A percentile compares a stretch with the other conserved stretches of the same genome.
phyloP scores from a whole-genome alignment of 2,888 invertebrate genomes.

The Callosobruchus maculatus region DNA sequence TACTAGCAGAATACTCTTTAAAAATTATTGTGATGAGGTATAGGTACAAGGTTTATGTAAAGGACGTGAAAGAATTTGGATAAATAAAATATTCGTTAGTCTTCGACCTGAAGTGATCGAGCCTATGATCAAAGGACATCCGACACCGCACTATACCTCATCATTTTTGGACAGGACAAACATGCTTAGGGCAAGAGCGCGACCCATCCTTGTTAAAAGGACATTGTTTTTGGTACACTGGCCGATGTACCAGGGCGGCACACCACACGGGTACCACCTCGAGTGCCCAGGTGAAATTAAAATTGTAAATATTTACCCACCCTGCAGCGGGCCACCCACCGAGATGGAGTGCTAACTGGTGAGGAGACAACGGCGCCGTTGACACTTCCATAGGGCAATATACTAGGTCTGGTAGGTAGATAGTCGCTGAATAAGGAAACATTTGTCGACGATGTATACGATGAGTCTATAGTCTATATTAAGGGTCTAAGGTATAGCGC shows the following conservation, averaged over 20 bases:
- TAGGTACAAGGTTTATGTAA: neutral
- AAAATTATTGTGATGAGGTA: too few relatives aligned
- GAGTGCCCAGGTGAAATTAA: conserved; percentile 41
- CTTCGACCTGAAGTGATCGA: neutral
- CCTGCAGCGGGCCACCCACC: conserved; percentile 36
- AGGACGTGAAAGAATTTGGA: neutral
- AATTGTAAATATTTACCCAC: conserved; percentile 38
- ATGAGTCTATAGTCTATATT: too few relatives aligned
- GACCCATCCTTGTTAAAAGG: neutral
- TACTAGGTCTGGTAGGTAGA: too few relatives aligned
- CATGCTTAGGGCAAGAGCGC: neutral
- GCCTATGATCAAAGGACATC: neutral
- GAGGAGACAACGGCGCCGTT: neutral
- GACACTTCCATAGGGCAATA: neutral
- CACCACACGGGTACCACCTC: conserved; percentile 10
- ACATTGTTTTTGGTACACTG: neutral
- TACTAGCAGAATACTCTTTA: too few relatives aligned
- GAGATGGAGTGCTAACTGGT: conserved; percentile 20
- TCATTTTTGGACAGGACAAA: neutral
- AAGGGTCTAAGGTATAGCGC: too few relatives aligned
- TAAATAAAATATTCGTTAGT: neutral
- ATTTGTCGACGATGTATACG: too few relatives aligned
- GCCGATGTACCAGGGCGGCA: neutral
- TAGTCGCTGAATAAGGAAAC: too few relatives aligned
- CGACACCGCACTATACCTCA: neutral